Evolutionary conservation across 2,888 invertebrate genomes (phyloP).

Genomic region (Noctua pronuba): DNA sequence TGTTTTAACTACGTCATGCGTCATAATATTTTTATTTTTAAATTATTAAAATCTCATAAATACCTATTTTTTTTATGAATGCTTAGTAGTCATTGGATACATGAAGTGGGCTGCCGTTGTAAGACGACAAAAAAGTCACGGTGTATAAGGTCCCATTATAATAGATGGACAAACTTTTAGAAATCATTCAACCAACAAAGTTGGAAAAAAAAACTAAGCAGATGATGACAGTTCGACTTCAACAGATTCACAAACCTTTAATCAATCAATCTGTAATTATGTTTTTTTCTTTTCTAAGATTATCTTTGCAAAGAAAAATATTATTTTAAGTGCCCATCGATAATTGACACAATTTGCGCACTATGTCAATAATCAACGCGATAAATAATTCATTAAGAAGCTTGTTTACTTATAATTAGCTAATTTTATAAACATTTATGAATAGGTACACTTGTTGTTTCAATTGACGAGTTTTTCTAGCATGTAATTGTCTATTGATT

Average conservation of each 20-base stretch:
- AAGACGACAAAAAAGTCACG: too few species aligned
- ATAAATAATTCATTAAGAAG: slow-evolving; percentile 32
- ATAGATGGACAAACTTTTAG: too few species aligned
- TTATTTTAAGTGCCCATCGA: slow-evolving; percentile 1
- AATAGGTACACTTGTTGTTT: not conserved
- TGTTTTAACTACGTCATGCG: too few species aligned
- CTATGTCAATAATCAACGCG: not conserved
- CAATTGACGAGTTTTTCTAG: slow-evolving; percentile 12
- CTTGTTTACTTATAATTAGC: slow-evolving; percentile 5
- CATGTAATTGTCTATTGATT: not conserved
- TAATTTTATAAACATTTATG: slow-evolving; percentile 24
- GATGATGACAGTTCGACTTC: not conserved
- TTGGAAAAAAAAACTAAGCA: not conserved
- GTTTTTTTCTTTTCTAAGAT: not conserved
- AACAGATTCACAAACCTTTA: not conserved
- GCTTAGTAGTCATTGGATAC: too few species aligned
- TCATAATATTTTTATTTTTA: too few species aligned
- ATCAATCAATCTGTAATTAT: slow-evolving; percentile 10
- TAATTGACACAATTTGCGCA: slow-evolving; percentile 21
- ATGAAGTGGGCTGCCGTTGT: too few species aligned
- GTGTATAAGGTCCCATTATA: too few species aligned
- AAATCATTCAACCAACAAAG: too few species aligned
- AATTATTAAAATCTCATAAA: too few species aligned
- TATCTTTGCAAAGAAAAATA: not conserved
- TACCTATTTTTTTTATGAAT: too few species aligned